These are phyloP conservation scores for Falco novaeseelandiae DNA, from an alignment of 2,797 vertebrate genomes.

Conservation along the genomic window DNA sequence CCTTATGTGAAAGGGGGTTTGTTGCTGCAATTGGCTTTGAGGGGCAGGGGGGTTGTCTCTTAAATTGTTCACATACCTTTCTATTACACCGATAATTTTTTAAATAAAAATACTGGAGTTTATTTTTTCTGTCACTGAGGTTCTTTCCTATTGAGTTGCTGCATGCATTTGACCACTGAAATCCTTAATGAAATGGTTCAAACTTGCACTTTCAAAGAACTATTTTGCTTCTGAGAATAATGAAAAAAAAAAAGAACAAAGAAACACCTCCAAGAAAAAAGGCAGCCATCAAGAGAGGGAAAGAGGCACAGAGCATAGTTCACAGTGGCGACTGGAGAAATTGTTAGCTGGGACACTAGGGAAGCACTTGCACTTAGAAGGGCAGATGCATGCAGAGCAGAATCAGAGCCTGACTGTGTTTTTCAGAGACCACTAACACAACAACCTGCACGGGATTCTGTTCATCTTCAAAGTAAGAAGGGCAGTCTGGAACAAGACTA, in stretches of 20 bases:
- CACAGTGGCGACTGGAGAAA: neutral
- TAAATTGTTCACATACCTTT: neutral
- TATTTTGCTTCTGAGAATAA: neutral
- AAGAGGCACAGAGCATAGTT: neutral
- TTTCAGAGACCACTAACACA: neutral
- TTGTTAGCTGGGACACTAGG: neutral
- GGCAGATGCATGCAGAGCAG: neutral
- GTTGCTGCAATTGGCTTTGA: neutral
- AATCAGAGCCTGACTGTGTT: neutral
- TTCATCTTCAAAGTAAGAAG: neutral
- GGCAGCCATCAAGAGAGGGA: neutral
- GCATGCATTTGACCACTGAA: neutral
- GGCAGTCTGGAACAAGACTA: neutral
- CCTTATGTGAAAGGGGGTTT: neutral
- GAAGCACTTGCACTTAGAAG: neutral
- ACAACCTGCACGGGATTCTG: neutral
- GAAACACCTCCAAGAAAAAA: neutral
- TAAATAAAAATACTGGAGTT: neutral
- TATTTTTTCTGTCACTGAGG: neutral
- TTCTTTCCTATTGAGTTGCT: neutral
- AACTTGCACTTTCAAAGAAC: neutral
- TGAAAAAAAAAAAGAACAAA: neutral
- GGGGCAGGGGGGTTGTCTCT: fast-evolving
- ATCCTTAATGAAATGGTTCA: neutral
- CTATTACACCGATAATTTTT: neutral